Conservation (phyloP, 1,140 invertebrate genomes). For the Lepidurus couesii region DNA sequence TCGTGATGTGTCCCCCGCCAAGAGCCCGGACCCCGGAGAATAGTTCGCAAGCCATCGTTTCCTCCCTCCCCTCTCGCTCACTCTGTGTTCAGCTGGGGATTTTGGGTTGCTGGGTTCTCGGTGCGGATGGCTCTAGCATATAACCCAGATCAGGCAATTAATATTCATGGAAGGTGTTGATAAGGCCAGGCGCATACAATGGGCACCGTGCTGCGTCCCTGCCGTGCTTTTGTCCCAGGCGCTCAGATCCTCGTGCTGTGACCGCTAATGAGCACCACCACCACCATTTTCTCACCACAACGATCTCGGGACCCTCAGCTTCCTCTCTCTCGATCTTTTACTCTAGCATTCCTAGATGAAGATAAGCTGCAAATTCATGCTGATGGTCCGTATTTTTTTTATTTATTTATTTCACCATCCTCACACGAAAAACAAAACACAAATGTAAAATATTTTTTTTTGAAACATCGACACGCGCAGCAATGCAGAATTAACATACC, state of each 20-base stretch:
- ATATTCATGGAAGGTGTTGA: constrained; percentile 22
- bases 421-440: neutral
- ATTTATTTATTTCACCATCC: neutral
- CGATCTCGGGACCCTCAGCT: neutral
- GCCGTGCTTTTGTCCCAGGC: constrained; percentile 13
- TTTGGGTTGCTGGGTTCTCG: too few species aligned
- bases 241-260: constrained; percentile 16
- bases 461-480: neutral
- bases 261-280: constrained; percentile 20
- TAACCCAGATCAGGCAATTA: constrained; percentile 22
- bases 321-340: neutral
- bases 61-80: neutral
- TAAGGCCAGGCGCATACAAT: constrained; percentile 10
- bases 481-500: constrained; percentile 22
- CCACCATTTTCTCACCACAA: neutral
- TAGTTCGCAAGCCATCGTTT: neutral
- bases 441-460: neutral
- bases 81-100: neutral
- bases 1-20: neutral
- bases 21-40: neutral
- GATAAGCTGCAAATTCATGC: constrained; percentile 16
- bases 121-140: neutral
- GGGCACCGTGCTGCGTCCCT: constrained; percentile 16
- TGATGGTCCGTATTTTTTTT: neutral
- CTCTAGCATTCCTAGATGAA: neutral